phyloP scores from a whole-genome alignment of 1,140 invertebrate genomes.

The Dysdera silvatica region DNA sequence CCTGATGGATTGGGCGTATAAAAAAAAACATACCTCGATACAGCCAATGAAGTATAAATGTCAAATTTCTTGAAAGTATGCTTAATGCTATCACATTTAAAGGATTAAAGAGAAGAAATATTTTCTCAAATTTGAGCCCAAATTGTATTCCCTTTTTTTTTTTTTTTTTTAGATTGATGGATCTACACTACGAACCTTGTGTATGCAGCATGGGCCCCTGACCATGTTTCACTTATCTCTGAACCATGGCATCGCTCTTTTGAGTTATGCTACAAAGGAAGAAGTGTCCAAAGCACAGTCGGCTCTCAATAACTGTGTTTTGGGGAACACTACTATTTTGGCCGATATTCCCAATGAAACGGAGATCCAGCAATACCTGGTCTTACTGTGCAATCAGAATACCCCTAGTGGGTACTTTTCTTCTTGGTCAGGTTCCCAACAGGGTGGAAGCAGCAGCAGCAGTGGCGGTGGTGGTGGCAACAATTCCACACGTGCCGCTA shows the following conservation, averaged over 20 bases:
- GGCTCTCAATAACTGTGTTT: constrained; percentile 86
- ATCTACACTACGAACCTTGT: constrained; percentile 88
- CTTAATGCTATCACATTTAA: too few species aligned
- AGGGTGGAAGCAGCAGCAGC: constrained; percentile 22
- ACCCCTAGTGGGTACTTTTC: background rate
- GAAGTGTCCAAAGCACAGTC: constrained; percentile 94
- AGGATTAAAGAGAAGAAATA: too few species aligned
- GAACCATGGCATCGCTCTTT: constrained; percentile 70
- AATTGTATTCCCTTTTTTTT: too few species aligned
- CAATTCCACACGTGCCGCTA: constrained; percentile 20
- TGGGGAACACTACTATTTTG: constrained; percentile 91
- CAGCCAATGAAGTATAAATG: too few species aligned
- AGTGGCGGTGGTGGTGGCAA: constrained; percentile 33
- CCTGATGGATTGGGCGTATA: too few species aligned
- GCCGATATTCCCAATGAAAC: constrained; percentile 83
- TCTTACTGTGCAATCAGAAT: constrained; percentile 52
- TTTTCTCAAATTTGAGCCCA: too few species aligned
- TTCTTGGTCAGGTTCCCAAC: constrained; percentile 37
- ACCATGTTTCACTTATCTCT: constrained; percentile 87
- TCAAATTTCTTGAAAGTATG: too few species aligned
- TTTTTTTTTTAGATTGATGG: constrained; percentile 70
- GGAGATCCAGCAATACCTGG: constrained; percentile 75
- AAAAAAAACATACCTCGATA: too few species aligned
- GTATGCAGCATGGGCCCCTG: constrained; percentile 90
- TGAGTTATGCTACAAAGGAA: constrained; percentile 81